Percentiles rank a stretch among this genome's conserved stretches.
These are phyloP conservation scores for Pycnomerus fuliginosus DNA, from an alignment of 2,888 invertebrate genomes.

Conservation along the genomic window DNA sequence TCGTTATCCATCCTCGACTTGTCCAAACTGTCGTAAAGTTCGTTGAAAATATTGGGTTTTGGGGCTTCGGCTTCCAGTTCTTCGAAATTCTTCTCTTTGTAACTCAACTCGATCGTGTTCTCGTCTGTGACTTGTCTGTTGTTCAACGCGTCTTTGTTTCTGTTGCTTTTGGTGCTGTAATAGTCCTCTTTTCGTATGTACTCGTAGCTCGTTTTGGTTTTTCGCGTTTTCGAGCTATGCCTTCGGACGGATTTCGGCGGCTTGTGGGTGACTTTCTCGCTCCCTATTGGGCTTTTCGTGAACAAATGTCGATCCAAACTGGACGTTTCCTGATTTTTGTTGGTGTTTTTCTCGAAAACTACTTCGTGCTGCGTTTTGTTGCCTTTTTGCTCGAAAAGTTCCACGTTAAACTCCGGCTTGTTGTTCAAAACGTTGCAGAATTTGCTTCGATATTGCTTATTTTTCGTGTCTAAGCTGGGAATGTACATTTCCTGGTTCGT, in stretches of 20 bases:
- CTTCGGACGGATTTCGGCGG: conserved; percentile 71
- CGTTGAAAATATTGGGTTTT: conserved; percentile 35
- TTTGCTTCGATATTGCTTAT: conserved; percentile 57
- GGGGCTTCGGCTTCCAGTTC: conserved; percentile 45
- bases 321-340: conserved; percentile 47
- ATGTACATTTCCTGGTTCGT: conserved; percentile 56
- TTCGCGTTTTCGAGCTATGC: conserved; percentile 59
- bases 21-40: conserved; percentile 49
- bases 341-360: conserved; percentile 35
- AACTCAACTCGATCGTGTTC: conserved; percentile 48
- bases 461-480: conserved; percentile 57
- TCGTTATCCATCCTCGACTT: conserved; percentile 47
- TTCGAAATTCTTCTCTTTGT: conserved; percentile 50
- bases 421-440: conserved; percentile 52
- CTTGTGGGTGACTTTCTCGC: conserved; percentile 64
- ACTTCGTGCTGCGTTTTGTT: conserved; percentile 37
- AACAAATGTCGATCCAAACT: conserved; percentile 53
- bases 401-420: conserved; percentile 47
- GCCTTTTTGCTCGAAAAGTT: conserved; percentile 41
- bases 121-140: conserved; percentile 37
- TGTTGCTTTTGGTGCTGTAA: conserved; percentile 35
- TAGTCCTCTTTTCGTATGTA: conserved; percentile 51
- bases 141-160: conserved; percentile 34
- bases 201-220: conserved; percentile 48
- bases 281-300: conserved; percentile 42